Evolutionary conservation across 2,888 invertebrate genomes (phyloP).

Genomic region (Xestia c-nigrum): DNA sequence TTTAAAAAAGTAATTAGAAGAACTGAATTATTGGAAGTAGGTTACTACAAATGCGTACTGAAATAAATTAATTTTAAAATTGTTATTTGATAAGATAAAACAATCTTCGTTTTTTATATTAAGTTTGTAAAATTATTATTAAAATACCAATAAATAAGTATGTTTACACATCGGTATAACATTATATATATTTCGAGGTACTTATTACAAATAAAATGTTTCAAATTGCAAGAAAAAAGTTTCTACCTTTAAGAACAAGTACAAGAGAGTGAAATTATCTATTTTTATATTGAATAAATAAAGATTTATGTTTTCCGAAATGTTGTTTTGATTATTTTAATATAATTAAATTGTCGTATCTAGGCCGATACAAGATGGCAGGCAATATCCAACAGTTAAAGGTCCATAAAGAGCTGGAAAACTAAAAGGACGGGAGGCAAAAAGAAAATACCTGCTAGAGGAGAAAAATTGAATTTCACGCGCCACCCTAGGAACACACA

Average conservation of each 20-base stretch:
- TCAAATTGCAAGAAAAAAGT: background rate
- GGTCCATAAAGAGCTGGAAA: too few species aligned
- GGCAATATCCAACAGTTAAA: background rate
- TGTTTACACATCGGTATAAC: background rate
- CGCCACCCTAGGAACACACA: too few species aligned
- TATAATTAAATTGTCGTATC: background rate
- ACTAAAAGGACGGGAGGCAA: too few species aligned
- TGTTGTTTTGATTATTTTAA: conserved; percentile 9
- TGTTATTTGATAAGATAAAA: conserved; percentile 16
- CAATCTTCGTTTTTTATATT: conserved; percentile 15
- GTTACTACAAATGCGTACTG: background rate
- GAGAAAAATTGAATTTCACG: too few species aligned
- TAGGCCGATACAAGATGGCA: background rate
- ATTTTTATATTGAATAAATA: conserved; percentile 48
- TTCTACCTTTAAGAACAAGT: conserved; percentile 10
- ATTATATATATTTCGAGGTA: background rate
- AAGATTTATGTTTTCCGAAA: conserved; percentile 36
- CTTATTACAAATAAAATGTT: background rate
- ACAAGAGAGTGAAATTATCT: conserved; percentile 22
- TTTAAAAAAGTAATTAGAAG: background rate
- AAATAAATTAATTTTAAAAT: conserved; percentile 5
- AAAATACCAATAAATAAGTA: background rate
- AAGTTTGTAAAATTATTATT: conserved; percentile 14
- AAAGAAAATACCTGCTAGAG: too few species aligned
- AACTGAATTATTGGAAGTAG: conserved; percentile 13